These are phyloP conservation scores for Morone saxatilis DNA, from an alignment of 2,113 vertebrate species.

Conservation along the genomic window DNA sequence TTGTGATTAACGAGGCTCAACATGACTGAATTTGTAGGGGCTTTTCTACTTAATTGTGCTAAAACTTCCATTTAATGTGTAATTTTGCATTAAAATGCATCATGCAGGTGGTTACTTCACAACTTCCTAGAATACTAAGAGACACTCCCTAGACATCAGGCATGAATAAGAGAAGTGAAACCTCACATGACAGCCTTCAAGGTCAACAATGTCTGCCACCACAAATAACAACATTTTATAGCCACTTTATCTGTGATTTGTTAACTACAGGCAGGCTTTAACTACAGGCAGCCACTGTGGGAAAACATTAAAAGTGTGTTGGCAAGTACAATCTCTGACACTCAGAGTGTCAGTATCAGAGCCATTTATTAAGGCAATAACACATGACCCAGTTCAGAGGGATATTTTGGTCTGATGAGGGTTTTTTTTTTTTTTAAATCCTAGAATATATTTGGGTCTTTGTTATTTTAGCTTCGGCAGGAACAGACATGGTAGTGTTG, in stretches of 20 bases:
- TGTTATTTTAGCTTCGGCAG: conserved; percentile 41
- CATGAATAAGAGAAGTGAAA: conserved; percentile 43
- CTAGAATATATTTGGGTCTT: conserved; percentile 49
- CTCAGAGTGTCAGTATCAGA: neutral
- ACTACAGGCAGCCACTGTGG: neutral
- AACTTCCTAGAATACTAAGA: conserved; percentile 16
- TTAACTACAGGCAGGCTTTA: no score
- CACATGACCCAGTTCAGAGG: conserved; percentile 71
- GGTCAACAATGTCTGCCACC: neutral
- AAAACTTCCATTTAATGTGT: neutral
- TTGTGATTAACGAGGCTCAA: neutral
- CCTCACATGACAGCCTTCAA: neutral
- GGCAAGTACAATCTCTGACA: neutral
- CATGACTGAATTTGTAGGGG: neutral
- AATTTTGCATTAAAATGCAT: neutral
- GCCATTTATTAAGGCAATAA: conserved; percentile 51
- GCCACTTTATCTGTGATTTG: neutral
- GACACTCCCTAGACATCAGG: neutral
- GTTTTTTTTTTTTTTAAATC: conserved; percentile 41
- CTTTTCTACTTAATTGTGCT: neutral
- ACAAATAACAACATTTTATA: neutral
- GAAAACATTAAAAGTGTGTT: neutral
- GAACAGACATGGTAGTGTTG: conserved; percentile 7
- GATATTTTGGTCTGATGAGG: conserved; percentile 70
- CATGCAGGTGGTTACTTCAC: neutral